Base-by-base conservation (phyloP, 2,113 vertebrate genomes). In the Pao palembangensis region DNA sequence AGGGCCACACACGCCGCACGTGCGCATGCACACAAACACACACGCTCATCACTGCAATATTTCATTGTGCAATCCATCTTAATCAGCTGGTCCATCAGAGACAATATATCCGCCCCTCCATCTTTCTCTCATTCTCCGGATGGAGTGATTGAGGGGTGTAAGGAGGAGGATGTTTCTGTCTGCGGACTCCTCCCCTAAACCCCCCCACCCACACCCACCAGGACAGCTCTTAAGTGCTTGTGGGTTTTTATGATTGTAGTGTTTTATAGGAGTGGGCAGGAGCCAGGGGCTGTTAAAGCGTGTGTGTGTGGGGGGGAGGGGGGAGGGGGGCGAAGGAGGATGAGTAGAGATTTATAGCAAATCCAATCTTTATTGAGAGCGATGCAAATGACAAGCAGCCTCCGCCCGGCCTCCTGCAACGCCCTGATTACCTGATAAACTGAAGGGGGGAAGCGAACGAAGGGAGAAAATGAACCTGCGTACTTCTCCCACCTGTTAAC, bases 211-310 rank as follows among this genome's bases (percentile, higher is more conserved):
- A 11, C 25, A n/a, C 28, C 52, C 52, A 71, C 69, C 78, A 74
- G 83, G 85, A 91, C 76, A 72, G 89, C 85, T 90, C 88, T 85
- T 92, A 92, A 92, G 91, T 91, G 91, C 90, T 90, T 90, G 87
- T 90, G 91, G 88, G 89, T 90, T 92, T 92, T 91, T 90, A 91
- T 90, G 88, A 90, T 89, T 87, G 84, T 81, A 84, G 84, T 91
- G 89, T 92, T 92, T 92, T 92, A 92, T 92, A 80, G 88, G 75
- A 85, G 76, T 80, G 78, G 78, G 75, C 83, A 75, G 76, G 78
- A 92, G 90, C 90, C 89, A 91, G 89, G 74, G 75, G 88, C 87
- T 82, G 88, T 92, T 90, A 91, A 90, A 86, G 82, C 89, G 85
- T 82, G 80, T 28, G 25, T 28, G 25, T 28, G 25, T 28, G 4